These are phyloP conservation scores for Nettapus auritus DNA, from an alignment of 2,113 vertebrate species.

Conservation along the genomic window DNA sequence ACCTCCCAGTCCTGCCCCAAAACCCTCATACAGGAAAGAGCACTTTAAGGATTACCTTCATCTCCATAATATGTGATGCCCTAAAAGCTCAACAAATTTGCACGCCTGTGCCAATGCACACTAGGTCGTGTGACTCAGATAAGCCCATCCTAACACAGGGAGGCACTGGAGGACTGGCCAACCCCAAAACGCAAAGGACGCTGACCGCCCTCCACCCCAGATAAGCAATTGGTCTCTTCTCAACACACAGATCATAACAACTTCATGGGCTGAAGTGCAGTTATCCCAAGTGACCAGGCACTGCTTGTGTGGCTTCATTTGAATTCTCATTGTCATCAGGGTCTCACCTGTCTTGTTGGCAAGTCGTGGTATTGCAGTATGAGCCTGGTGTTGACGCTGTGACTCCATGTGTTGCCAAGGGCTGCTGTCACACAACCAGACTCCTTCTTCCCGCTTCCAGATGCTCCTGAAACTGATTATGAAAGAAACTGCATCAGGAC, in stretches of 20 bases:
- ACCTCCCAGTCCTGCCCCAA: neutral
- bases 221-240: neutral
- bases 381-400: constrained; percentile 84
- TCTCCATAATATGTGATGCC: neutral
- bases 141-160: neutral
- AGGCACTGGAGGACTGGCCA: neutral
- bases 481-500: neutral
- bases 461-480: constrained; percentile 58
- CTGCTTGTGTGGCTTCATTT: neutral
- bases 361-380: constrained; percentile 80
- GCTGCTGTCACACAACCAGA: constrained; percentile 80
- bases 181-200: neutral
- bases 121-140: neutral
- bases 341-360: constrained; percentile 80
- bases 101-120: fast-evolving
- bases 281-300: neutral
- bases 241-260: neutral
- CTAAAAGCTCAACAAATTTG: neutral
- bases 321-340: neutral
- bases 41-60: neutral
- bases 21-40: neutral
- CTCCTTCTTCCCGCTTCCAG: constrained; percentile 47
- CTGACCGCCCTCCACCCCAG: neutral
- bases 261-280: neutral
- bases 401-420: constrained; percentile 87